Conservation (phyloP, 2,113 vertebrate species). For the Riparia riparia region DNA sequence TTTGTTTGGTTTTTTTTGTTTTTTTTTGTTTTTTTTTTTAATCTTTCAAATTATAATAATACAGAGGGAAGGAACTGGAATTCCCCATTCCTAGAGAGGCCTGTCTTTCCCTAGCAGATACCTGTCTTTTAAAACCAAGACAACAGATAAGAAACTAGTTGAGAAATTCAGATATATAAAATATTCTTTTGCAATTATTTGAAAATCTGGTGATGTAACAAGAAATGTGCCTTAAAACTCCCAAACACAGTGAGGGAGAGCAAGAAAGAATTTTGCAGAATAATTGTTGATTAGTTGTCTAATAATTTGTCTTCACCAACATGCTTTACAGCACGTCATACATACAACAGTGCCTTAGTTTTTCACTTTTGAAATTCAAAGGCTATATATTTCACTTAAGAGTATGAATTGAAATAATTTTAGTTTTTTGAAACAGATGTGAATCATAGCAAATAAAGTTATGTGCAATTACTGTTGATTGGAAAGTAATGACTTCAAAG, state of each 20-base stretch:
- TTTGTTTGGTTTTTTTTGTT: too few relatives aligned
- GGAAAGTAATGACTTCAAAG: not conserved
- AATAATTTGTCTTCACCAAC: not conserved
- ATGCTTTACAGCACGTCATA: rapidly evolving
- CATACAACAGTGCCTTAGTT: not conserved
- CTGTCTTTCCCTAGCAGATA: too few relatives aligned
- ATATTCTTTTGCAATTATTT: not conserved
- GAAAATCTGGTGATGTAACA: not conserved
- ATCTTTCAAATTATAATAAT: too few relatives aligned
- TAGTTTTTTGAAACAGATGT: not conserved
- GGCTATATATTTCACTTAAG: not conserved
- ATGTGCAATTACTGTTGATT: not conserved
- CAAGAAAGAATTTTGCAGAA: not conserved
- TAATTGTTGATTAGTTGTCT: not conserved
- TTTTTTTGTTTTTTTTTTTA: too few relatives aligned
- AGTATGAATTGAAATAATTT: not conserved
- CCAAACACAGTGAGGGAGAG: not conserved
- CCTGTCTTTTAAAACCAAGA: too few relatives aligned
- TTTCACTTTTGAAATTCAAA: not conserved
- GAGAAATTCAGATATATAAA: conserved; percentile 10
- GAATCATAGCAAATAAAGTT: not conserved
- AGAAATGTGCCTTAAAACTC: not conserved
- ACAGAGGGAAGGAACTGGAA: too few relatives aligned
- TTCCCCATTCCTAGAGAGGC: too few relatives aligned
- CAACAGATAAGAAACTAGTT: not conserved